Base-by-base conservation (phyloP, 2,113 vertebrate genomes). In the Gallinago jamesoni region DNA sequence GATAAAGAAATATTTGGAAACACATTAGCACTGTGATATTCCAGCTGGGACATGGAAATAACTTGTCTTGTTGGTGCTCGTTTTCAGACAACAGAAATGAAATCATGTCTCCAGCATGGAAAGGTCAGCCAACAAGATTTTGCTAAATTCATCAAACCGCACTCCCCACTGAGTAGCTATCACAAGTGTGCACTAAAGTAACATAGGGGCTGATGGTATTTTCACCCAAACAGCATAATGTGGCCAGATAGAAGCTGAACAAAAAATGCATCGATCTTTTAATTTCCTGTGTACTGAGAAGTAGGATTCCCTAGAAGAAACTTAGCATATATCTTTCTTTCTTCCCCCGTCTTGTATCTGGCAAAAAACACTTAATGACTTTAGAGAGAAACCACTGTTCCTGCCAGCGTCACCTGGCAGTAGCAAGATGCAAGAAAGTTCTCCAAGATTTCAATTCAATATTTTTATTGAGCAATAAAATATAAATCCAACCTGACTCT, bases 41-140 rank as follows among this genome's bases (percentile, higher is more conserved):
- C 95, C 70, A 41, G 66, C 89, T 96, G 95, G 92, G 95, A 92
- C 86, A 66, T 94, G 92, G 94, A 96, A 95, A 96, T 73, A 96
- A 94, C 91, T 96, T 89, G 95, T 96, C 92, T 72, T 95, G 57
- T 93, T 95, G 89, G 77, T 94, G 84, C 37, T 92, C 77, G 3
- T 97, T 96, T 93, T 95, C 95, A 97, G 96, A 97, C 96, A 96
- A 94, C 96, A 96, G 95, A 91, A 89, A 96, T 97, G 96, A 97
- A 97, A 96, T 96, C 96, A 97, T 96, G 96, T 97, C 96, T 97
- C 95, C 81, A 83, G 77, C 28, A 50, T 0, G 30, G 63, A 96
- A 96, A 96, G 96, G 96, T 96, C 96, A 96, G 94, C 96, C 96
- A 96, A 87, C 80, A 87, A 62, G 81, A 92, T 94, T 92, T 94